Evolutionary conservation across 2,113 vertebrate genomes (phyloP), one percentile per base, ranked within the genome.

Genomic region (Pachycephala philippinensis): DNA sequence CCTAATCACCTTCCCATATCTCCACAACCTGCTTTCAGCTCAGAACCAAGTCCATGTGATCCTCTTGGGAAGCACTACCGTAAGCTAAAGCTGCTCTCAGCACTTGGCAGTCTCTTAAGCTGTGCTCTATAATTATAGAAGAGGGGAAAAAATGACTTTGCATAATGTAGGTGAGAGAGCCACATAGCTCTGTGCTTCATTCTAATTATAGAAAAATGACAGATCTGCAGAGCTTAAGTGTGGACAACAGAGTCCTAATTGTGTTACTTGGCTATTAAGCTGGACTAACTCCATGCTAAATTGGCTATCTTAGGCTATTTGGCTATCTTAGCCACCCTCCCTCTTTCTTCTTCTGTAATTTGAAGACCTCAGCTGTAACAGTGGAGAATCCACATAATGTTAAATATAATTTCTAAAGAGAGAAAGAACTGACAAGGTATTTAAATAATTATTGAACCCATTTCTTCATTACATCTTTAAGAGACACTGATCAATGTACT

Each of bases 41-140:
- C 2, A 10, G 92, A 89, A 44, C 54, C 40, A 72, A 56, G 64
- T 53, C 65, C 23, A 6, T 2, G 9, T n/a, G 83, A 52, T 90
- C 60, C 91, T 87, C 92, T 90, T 50, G 59, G 57, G 68, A 80
- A 94, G 65, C 68, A 42, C 88, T 61, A 61, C 61, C 54, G 30
- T 31, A 61, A 90, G 61, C 77, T 60, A 85, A 93, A 93, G 64
- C 75, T 96, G 63, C 85, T 92, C 91, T 63, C 52, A 96, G 95
- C 94, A 45, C 56, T 82, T 81, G 50, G 57, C 77, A 78, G 22
- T 28, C 22, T 60, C 79, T 96, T 93, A 92, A 89, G 40, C 53
- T 88, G 47, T 57, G 61, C 96, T 59, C 79, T 91, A 8, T 95
- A 94, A 94, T 95, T 97, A 90, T 31, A 66, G 64, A 94, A 82